These are phyloP conservation scores for Pandemis cinnamomeana DNA, from an alignment of 2,888 invertebrate species.

Conservation along the genomic window DNA sequence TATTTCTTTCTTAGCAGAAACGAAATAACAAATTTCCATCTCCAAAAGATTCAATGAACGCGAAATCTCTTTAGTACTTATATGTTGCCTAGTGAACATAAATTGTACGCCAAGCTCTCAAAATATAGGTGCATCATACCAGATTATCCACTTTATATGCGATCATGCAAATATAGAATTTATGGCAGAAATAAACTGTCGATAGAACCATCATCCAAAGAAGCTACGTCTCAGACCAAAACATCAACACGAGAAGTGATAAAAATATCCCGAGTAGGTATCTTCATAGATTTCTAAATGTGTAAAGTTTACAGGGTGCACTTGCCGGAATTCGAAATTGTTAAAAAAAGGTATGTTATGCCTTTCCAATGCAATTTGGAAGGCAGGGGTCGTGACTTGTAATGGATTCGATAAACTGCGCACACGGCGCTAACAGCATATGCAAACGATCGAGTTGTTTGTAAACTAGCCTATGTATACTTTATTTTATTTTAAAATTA, in stretches of 20 bases:
- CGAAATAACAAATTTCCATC: conserved; percentile 5
- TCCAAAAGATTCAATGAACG: conserved; percentile 15
- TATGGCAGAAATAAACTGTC: conserved; percentile 66
- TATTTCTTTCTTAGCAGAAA: not conserved
- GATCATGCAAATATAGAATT: conserved; percentile 66
- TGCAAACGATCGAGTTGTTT: too few species aligned
- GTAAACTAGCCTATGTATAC: too few species aligned
- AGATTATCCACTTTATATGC: conserved; percentile 68
- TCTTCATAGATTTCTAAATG: not conserved
- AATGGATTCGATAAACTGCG: too few species aligned
- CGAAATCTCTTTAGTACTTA: not conserved
- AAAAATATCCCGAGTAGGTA: not conserved
- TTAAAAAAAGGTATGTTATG: too few species aligned
- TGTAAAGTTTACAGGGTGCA: too few species aligned
- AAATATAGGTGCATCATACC: conserved; percentile 68
- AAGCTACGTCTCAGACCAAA: conserved; percentile 41
- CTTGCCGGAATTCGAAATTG: too few species aligned
- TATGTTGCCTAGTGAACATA: conserved; percentile 48
- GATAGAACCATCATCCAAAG: conserved; percentile 44
- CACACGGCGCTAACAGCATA: too few species aligned
- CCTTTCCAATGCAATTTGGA: too few species aligned
- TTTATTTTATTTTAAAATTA: too few species aligned
- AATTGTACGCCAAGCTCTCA: conserved; percentile 63
- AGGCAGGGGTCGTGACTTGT: too few species aligned
- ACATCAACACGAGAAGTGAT: conserved; percentile 44